A percentile compares a stretch with the other conserved stretches of the same genome.
These are phyloP conservation scores for Dione juno DNA, from an alignment of 2,888 invertebrate genomes.

Conservation along the genomic window DNA sequence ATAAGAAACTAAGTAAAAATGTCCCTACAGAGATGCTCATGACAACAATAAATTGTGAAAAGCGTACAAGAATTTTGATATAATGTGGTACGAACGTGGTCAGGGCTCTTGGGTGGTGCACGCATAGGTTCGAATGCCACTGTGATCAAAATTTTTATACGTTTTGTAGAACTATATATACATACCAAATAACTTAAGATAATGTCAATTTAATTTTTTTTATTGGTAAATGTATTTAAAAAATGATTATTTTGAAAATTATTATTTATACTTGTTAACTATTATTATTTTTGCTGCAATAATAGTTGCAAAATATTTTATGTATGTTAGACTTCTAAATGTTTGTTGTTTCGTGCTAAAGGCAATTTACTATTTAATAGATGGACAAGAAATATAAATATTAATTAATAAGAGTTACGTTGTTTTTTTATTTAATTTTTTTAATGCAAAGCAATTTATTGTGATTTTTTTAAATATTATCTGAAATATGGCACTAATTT, in stretches of 20 bases:
- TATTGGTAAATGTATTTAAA: slow-evolving; percentile 44
- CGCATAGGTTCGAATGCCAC: too few relatives aligned
- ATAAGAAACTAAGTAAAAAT: slow-evolving; percentile 9
- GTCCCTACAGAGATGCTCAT: too few relatives aligned
- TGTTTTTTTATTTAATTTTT: slow-evolving; percentile 16
- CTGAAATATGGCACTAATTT: too few relatives aligned
- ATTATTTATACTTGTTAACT: slow-evolving; percentile 55
- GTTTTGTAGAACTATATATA: not conserved
- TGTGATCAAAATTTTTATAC: too few relatives aligned
- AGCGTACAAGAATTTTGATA: too few relatives aligned
- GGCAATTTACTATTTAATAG: slow-evolving; percentile 66
- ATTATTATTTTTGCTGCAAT: too few relatives aligned
- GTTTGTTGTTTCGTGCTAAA: slow-evolving; percentile 70
- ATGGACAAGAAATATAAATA: slow-evolving; percentile 56
- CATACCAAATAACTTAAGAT: slow-evolving; percentile 38
- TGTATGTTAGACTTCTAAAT: slow-evolving; percentile 56
- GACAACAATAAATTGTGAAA: too few relatives aligned
- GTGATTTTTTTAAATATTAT: too few relatives aligned
- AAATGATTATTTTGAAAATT: slow-evolving; percentile 50
- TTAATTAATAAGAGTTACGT: slow-evolving; percentile 52
- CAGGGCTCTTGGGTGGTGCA: too few relatives aligned
- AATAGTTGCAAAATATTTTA: slow-evolving; percentile 58
- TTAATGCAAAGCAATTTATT: not conserved
- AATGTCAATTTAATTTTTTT: slow-evolving; percentile 66
- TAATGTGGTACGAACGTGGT: too few relatives aligned